Evolutionary conservation across 2,888 invertebrate genomes (phyloP), one percentile per base, ranked within the genome.

Genomic region (Physocephala rufipes): DNA sequence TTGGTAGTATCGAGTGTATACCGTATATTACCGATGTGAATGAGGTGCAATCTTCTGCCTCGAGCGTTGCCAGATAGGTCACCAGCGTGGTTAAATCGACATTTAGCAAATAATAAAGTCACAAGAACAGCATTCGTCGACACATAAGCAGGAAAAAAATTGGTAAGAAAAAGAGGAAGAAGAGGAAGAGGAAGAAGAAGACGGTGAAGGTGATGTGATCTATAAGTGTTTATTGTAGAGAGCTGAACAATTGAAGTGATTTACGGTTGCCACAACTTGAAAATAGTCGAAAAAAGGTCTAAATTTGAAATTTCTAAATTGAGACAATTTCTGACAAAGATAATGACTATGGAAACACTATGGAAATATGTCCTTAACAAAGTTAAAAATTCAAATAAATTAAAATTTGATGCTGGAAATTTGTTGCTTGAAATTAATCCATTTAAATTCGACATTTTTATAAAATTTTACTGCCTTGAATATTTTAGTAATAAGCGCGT

Each of bases 31-130:
- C 5, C 49, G n/a, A 9, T 4, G 4, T 51, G 49, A 24, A 30
- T 24, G 58, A 67, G 67, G 67, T 67, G 67, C 58, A 67, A 67
- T 67, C 67, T 67, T 58, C 67, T 45, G 58, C 47, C 51, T 65
- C 1, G 16, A 58, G 58, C 45, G 36, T n/a, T 24, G 16, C 58
- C 21, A 58, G 59, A 58, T 45, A 67, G 58, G 67, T 67, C 67
- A 55, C 58, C 67, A 58, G 45, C 58, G 58, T 67, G 58, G 43
- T 47, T 58, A 47, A 45, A 59, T 67, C 59, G 67, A 67, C 67
- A 67, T 67, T 67, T 67, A 55, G 47, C 45, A 58, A 67, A 67
- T 58, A 67, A 67, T 67, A 45, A 58, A 67, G 55, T 67, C 26
- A 47, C 59, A 47, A 67, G 24, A 36, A 24, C 45, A 3, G 49